Conservation (phyloP, 1,140 invertebrate genomes). For the Drosophila sucinea region DNA sequence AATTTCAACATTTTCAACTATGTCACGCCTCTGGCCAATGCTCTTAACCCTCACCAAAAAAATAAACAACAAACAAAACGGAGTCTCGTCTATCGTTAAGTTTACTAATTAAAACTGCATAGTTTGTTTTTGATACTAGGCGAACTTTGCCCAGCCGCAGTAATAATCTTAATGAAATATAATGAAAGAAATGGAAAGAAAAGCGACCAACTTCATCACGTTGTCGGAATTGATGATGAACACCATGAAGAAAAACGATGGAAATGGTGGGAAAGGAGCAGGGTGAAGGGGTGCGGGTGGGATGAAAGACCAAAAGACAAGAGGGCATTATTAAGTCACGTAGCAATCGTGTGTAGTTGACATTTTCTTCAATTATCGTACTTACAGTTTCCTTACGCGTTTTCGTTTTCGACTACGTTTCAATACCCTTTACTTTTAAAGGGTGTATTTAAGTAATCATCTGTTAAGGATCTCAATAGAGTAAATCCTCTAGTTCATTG, state of each 20-base stretch:
- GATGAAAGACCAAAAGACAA: constrained; percentile 43
- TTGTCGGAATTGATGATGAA: constrained; percentile 24
- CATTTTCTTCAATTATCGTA: constrained; percentile 78
- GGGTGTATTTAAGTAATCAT: not conserved
- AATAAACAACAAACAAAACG: not conserved
- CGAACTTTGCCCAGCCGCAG: constrained; percentile 35
- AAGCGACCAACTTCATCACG: constrained; percentile 24
- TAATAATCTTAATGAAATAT: constrained; percentile 54
- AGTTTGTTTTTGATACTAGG: constrained; percentile 8
- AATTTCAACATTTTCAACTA: constrained; percentile 44
- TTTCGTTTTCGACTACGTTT: constrained; percentile 22
- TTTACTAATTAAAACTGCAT: constrained; percentile 47
- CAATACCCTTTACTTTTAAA: not conserved
- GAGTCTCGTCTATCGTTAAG: constrained; percentile 12
- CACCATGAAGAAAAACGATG: constrained; percentile 56
- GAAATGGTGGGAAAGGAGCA: not conserved
- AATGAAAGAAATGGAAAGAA: constrained; percentile 43
- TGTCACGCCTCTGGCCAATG: constrained; percentile 37
- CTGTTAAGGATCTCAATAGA: no score
- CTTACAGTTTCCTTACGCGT: constrained; percentile 74
- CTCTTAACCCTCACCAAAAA: constrained; percentile 12
- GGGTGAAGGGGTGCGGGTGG: not conserved
- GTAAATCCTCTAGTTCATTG: no score
- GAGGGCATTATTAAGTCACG: constrained; percentile 74
- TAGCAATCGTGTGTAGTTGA: constrained; percentile 71